Conservation (phyloP, 1,140 invertebrate genomes). For the Drosophila biarmipes region DNA sequence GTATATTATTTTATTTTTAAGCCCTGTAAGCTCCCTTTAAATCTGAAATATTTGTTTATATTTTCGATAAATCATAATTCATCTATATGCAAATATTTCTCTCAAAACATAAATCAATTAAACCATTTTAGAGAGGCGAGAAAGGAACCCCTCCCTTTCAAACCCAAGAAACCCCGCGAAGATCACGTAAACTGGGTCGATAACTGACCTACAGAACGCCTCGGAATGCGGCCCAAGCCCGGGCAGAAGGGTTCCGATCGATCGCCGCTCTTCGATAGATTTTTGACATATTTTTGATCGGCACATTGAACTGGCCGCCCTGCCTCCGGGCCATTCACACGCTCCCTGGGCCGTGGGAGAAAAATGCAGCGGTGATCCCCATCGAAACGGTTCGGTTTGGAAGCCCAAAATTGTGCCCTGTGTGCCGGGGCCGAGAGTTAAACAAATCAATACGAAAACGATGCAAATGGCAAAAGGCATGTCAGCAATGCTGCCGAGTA, state of each 20-base stretch:
- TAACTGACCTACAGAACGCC: slow-evolving; percentile 69
- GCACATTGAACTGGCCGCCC: slow-evolving; percentile 45
- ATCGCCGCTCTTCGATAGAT: slow-evolving; percentile 55
- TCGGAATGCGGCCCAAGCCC: slow-evolving; percentile 27
- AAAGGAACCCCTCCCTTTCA: neutral
- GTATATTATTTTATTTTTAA: too few species aligned
- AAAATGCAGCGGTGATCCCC: slow-evolving; percentile 57
- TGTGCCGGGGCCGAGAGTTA: slow-evolving; percentile 43
- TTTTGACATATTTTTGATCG: slow-evolving; percentile 70
- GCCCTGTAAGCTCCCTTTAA: too few species aligned
- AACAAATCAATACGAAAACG: slow-evolving; percentile 83
- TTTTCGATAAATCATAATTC: too few species aligned
- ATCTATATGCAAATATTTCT: too few species aligned
- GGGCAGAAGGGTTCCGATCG: neutral
- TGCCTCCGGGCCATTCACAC: slow-evolving; percentile 60
- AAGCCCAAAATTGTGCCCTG: slow-evolving; percentile 38
- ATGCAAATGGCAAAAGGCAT: slow-evolving; percentile 80
- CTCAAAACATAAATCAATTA: neutral
- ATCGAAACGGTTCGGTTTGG: slow-evolving; percentile 29
- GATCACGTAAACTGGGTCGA: slow-evolving; percentile 73
- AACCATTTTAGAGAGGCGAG: neutral
- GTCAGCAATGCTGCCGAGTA: slow-evolving; percentile 77
- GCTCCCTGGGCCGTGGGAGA: slow-evolving; percentile 70
- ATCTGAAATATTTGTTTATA: too few species aligned
- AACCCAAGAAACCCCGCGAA: neutral